Evolutionary conservation across 2,888 invertebrate species (phyloP).

Genomic region (Eustalomyia histrio): DNA sequence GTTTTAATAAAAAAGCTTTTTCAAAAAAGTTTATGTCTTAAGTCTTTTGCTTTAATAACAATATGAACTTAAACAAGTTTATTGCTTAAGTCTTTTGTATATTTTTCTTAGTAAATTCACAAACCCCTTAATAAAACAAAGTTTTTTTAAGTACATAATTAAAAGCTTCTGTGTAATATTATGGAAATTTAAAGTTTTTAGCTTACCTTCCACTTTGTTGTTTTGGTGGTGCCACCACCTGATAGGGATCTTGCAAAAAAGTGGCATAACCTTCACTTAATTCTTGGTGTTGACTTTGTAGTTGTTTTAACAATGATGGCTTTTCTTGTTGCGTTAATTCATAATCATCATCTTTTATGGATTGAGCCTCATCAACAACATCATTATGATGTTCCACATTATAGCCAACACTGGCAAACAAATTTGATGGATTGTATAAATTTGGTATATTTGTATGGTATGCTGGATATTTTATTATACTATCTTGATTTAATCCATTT

Average conservation of each 20-base stretch:
- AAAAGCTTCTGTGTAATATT: not conserved
- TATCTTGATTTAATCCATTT: not conserved
- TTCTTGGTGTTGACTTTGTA: slow-evolving; percentile 31
- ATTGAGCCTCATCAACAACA: not conserved
- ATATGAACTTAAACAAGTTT: slow-evolving; percentile 10
- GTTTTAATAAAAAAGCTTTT: not conserved
- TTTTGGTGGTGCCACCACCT: not conserved
- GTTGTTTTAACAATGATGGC: slow-evolving; percentile 16
- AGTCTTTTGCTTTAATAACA: slow-evolving; percentile 33
- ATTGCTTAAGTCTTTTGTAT: slow-evolving; percentile 48
- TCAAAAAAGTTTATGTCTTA: slow-evolving; percentile 34
- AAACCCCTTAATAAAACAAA: not conserved
- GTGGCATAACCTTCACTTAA: slow-evolving; percentile 22
- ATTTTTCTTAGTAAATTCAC: not conserved
- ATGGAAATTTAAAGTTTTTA: not conserved
- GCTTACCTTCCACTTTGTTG: slow-evolving; percentile 28
- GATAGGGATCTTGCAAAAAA: slow-evolving; percentile 23
- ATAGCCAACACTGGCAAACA: not conserved
- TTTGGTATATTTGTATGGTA: not conserved
- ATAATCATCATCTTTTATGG: not conserved
- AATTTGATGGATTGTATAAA: not conserved
- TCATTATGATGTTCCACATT: slow-evolving; percentile 1
- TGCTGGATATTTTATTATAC: not conserved
- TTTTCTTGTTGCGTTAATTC: not conserved
- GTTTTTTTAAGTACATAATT: not conserved